phyloP scores from a whole-genome alignment of 2,113 vertebrate species.

The Hippotragus niger region DNA sequence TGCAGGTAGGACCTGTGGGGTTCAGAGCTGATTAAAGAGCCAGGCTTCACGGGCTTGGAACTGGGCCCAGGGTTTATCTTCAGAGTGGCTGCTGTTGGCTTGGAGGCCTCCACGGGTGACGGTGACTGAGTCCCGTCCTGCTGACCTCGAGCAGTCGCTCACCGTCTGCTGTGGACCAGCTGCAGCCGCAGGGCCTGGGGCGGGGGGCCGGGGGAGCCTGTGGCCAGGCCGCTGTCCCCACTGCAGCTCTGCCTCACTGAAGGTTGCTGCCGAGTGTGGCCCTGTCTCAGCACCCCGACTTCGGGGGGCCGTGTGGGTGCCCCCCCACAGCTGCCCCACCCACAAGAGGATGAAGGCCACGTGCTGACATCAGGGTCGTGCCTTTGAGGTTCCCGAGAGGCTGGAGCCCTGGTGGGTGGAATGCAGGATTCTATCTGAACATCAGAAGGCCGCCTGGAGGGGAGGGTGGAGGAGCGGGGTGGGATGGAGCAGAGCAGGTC shows the following conservation, averaged over 20 bases:
- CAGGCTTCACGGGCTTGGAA: not conserved
- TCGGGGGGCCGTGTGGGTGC: not conserved
- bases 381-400: not conserved
- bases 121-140: not conserved
- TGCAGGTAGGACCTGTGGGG: not conserved
- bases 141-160: accelerated
- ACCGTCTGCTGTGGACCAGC: not conserved
- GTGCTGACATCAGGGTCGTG: accelerated
- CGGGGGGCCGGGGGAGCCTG: accelerated
- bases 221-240: not conserved
- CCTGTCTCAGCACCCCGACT: not conserved
- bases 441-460: not conserved
- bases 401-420: not conserved
- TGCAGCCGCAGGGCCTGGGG: not conserved
- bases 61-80: not conserved
- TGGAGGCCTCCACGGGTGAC: not conserved
- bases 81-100: not conserved
- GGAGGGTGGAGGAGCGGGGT: not conserved
- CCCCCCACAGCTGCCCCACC: too few species aligned
- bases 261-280: too few species aligned
- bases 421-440: too few species aligned
- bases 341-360: not conserved
- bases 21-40: not conserved
- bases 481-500: not conserved
- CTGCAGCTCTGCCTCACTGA: not conserved